Percentiles rank a stretch among this genome's conserved stretches.
phyloP scores from a whole-genome alignment of 2,797 vertebrate species.

The Alcedo quadribrachys region DNA sequence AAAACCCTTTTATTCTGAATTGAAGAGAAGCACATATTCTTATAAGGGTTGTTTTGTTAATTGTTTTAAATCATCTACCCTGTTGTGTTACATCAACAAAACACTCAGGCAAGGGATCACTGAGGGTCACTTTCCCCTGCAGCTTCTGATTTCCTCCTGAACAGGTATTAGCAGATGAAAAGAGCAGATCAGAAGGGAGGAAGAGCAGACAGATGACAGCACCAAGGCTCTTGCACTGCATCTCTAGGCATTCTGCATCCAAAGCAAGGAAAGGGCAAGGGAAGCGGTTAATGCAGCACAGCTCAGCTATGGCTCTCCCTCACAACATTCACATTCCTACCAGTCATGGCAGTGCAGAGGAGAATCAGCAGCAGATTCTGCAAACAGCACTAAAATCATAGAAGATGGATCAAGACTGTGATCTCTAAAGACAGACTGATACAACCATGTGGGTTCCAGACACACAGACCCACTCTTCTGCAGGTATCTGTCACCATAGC shows the following conservation, averaged over 20 bases:
- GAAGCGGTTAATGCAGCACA: neutral
- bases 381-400: neutral
- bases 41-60: neutral
- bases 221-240: neutral
- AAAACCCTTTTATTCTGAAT: neutral
- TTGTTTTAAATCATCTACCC: neutral
- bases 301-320: neutral
- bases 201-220: neutral
- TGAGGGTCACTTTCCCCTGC: neutral
- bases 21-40: neutral
- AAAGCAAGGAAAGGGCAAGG: neutral
- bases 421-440: neutral
- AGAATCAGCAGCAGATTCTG: neutral
- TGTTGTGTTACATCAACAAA: neutral
- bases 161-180: neutral
- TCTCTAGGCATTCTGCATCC: neutral
- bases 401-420: neutral
- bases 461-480: neutral
- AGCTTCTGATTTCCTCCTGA: neutral
- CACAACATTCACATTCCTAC: neutral
- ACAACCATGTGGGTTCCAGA: neutral
- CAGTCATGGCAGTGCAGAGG: neutral
- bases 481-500: neutral
- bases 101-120: neutral
- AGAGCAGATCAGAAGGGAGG: neutral